Percentiles rank a stretch among this genome's conserved stretches.
Evolutionary conservation across 2,888 invertebrate species (phyloP).

Genomic region (Sylvicola fuscatus): DNA sequence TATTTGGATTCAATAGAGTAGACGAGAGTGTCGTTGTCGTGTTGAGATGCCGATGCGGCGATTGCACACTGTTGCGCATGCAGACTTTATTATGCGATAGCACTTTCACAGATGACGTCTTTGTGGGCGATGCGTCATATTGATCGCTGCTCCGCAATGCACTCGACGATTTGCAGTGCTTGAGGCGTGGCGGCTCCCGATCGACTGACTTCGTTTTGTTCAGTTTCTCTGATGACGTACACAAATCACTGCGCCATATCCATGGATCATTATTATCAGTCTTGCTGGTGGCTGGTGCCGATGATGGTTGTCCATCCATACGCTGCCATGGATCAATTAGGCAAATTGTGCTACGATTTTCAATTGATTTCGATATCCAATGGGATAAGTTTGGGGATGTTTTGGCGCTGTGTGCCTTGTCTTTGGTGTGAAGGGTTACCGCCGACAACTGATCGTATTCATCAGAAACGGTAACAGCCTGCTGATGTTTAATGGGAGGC

Average conservation of each 20-base stretch:
- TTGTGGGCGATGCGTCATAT: neutral
- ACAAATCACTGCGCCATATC: constrained; percentile 13
- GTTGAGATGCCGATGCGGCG: neutral
- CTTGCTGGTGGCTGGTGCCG: constrained; percentile 9
- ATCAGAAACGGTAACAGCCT: constrained; percentile 14
- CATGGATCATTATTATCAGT: constrained; percentile 15
- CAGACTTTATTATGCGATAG: neutral
- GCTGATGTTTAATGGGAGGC: constrained; percentile 15
- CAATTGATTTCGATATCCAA: neutral
- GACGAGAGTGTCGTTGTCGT: too few species aligned
- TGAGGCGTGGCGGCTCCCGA: neutral
- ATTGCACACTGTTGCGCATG: neutral
- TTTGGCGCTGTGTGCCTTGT: constrained; percentile 22
- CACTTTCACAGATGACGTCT: neutral
- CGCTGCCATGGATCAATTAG: constrained; percentile 12
- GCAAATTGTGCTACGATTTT: constrained; percentile 17
- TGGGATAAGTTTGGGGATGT: constrained; percentile 22
- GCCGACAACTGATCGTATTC: constrained; percentile 14
- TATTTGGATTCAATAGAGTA: constrained; percentile 13
- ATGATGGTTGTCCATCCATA: constrained; percentile 8
- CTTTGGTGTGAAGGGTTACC: constrained; percentile 13
- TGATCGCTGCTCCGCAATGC: neutral
- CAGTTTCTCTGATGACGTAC: neutral
- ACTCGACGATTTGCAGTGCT: neutral
- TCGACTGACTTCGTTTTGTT: neutral